Evolutionary conservation across 1,140 invertebrate genomes (phyloP).

Genomic region (Anadara kagoshimensis): DNA sequence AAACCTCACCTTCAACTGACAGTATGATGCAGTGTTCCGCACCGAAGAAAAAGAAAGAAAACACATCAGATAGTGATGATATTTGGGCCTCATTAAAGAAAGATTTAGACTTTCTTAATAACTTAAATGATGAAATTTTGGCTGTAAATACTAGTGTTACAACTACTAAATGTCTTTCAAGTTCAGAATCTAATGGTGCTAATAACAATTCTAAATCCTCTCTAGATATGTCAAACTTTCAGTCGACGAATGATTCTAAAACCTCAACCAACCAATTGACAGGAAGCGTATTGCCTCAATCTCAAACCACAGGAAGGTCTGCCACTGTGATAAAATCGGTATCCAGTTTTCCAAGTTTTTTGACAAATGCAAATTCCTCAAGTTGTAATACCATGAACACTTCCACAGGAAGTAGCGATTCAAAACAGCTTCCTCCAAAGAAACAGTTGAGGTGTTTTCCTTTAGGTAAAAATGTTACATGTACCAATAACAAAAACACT

Average conservation of each 20-base stretch:
- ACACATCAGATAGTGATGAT: too few relatives aligned
- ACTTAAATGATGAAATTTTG: too few relatives aligned
- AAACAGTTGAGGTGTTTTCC: slow-evolving; percentile 43
- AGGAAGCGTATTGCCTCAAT: not conserved
- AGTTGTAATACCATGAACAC: not conserved
- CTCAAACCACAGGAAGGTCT: not conserved
- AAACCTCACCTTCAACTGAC: too few relatives aligned
- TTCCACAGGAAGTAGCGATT: not conserved
- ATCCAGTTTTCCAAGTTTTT: not conserved
- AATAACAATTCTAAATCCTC: not conserved
- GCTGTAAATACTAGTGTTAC: not conserved
- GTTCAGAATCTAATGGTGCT: slow-evolving; percentile 10
- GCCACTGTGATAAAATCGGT: too few relatives aligned
- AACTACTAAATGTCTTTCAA: slow-evolving; percentile 1
- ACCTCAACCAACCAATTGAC: not conserved
- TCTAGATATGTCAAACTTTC: not conserved
- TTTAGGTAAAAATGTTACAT: not conserved
- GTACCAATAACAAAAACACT: not conserved
- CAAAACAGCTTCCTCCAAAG: slow-evolving; percentile 47
- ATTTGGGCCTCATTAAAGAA: not conserved
- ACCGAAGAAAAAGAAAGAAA: too few relatives aligned
- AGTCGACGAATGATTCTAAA: not conserved
- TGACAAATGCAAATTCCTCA: not conserved
- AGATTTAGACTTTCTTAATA: not conserved
- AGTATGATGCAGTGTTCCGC: too few relatives aligned